Evolutionary conservation across 2,113 vertebrate species (phyloP).

Genomic region (Morone chrysops): DNA sequence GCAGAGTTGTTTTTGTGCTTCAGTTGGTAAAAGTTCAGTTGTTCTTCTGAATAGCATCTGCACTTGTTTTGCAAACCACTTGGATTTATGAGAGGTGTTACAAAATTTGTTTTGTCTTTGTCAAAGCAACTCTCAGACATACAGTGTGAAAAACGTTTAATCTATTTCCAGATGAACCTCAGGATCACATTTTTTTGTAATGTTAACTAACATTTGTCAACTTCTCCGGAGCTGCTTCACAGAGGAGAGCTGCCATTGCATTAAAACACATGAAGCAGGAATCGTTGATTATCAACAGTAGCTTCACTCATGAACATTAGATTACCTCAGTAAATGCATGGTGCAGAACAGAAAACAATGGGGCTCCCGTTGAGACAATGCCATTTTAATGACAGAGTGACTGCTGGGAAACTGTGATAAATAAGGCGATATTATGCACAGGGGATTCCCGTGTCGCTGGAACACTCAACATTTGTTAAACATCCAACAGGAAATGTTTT

Average conservation of each 20-base stretch:
- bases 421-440: constrained; percentile 8
- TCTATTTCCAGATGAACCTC: not conserved
- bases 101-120: not conserved
- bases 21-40: not conserved
- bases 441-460: constrained; percentile 21
- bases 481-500: constrained; percentile 14
- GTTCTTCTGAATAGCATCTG: constrained; percentile 1
- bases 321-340: constrained; percentile 34
- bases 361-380: constrained; percentile 27
- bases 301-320: constrained; percentile 6
- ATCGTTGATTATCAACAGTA: constrained; percentile 1
- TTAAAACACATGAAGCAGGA: not conserved
- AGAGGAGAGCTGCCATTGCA: not conserved
- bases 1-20: not conserved
- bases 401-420: constrained; percentile 24
- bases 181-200: not conserved
- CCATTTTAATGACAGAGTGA: constrained; percentile 1
- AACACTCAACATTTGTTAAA: constrained; percentile 12
- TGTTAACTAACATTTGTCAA: not conserved
- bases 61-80: not conserved
- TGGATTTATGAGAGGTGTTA: not conserved
- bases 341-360: constrained; percentile 41
- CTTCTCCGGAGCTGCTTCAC: not conserved
- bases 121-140: not conserved
- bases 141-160: not conserved